Evolutionary conservation across 2,797 vertebrate genomes (phyloP).

Genomic region (Neoniphon sammara): DNA sequence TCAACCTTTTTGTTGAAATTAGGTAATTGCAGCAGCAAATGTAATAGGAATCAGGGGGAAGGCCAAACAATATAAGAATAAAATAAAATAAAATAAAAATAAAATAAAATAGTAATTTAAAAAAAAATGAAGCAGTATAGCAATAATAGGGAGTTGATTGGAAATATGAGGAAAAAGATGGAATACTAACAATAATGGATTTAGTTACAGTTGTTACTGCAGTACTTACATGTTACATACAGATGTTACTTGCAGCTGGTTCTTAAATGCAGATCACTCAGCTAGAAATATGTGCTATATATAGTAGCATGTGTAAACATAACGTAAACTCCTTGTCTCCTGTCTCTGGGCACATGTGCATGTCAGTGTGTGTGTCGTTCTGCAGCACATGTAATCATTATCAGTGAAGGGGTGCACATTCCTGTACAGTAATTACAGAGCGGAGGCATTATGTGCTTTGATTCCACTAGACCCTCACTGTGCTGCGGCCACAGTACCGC

Average conservation of each 20-base stretch:
- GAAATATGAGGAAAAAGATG: no score
- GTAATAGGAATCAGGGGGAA: no score
- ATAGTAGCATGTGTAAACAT: constrained; percentile 49
- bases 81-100: no score
- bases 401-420: constrained; percentile 73
- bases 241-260: constrained; percentile 29
- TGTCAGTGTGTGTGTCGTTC: constrained; percentile 28
- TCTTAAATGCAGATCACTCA: constrained; percentile 4
- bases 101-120: no score
- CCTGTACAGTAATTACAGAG: constrained; percentile 75
- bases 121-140: no score
- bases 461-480: constrained; percentile 72
- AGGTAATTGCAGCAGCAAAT: no score
- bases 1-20: no score
- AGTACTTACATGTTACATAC: constrained; percentile 37
- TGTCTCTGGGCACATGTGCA: constrained; percentile 53
- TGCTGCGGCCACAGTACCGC: constrained; percentile 56
- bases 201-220: constrained; percentile 58
- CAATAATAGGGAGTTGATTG: no score
- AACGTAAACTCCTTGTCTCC: neutral
- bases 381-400: constrained; percentile 73
- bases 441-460: constrained; percentile 62
- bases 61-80: no score
- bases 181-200: no score
- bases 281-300: constrained; percentile 35